Evolutionary conservation across 2,797 vertebrate species (phyloP).

Genomic region (Gallinago nigripennis): DNA sequence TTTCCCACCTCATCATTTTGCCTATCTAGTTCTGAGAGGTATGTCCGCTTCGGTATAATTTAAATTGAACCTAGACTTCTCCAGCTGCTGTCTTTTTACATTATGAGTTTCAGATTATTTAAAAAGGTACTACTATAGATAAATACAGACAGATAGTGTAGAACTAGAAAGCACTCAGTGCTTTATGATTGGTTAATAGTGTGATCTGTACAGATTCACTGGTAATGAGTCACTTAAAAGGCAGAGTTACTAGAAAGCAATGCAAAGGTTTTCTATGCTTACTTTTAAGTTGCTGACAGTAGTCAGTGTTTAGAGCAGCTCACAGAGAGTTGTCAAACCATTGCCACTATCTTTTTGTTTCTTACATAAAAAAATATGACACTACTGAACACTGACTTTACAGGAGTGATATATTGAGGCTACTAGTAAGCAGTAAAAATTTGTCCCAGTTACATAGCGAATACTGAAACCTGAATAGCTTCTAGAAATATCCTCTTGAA

Average conservation of each 20-base stretch:
- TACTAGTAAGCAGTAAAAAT: neutral
- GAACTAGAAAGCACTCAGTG: neutral
- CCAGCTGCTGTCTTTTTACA: neutral
- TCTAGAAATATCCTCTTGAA: slow-evolving; percentile 19
- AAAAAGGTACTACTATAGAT: neutral
- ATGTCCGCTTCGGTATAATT: neutral
- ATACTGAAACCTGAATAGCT: neutral
- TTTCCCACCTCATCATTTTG: neutral
- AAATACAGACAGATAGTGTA: neutral
- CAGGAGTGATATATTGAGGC: neutral
- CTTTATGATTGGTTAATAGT: neutral
- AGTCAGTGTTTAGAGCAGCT: neutral
- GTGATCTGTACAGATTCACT: neutral
- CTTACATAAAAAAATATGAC: neutral
- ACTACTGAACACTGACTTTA: neutral
- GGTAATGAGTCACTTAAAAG: neutral
- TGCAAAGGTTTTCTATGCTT: neutral
- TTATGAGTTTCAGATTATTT: neutral
- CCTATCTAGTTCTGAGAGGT: neutral
- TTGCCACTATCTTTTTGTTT: neutral
- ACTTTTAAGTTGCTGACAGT: neutral
- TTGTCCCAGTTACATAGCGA: neutral
- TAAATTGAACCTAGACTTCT: neutral
- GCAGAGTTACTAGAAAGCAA: neutral
- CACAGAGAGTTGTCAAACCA: neutral